Evolutionary conservation across 2,888 invertebrate genomes (phyloP).

Genomic region (Dione juno): DNA sequence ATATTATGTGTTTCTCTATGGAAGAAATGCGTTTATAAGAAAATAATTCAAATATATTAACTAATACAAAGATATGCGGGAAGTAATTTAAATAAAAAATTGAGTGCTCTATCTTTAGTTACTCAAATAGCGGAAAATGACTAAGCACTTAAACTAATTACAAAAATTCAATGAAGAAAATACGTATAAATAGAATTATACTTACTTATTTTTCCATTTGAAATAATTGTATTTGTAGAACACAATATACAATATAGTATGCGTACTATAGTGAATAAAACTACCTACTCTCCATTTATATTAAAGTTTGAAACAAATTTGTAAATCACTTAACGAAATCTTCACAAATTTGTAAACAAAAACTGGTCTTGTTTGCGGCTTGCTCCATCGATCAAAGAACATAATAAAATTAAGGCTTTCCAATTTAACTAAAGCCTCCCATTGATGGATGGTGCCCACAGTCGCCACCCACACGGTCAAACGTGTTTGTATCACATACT

Average conservation of each 20-base stretch:
- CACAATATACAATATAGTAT: too few relatives aligned
- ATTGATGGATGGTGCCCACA: slow-evolving; percentile 48
- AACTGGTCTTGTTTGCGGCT: slow-evolving; percentile 28
- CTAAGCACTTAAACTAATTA: not conserved
- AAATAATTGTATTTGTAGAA: too few relatives aligned
- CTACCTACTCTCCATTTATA: not conserved
- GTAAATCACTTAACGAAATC: slow-evolving; percentile 40
- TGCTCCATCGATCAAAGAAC: slow-evolving; percentile 50
- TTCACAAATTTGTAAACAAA: slow-evolving; percentile 18
- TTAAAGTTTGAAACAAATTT: slow-evolving; percentile 30
- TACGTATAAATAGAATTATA: too few relatives aligned
- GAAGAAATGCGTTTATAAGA: too few relatives aligned
- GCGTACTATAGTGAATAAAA: not conserved
- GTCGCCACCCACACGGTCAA: not conserved
- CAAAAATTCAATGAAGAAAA: too few relatives aligned
- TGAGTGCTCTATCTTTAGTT: too few relatives aligned
- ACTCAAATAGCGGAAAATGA: not conserved
- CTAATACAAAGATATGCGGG: too few relatives aligned
- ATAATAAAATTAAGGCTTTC: slow-evolving; percentile 52
- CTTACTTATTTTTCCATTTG: too few relatives aligned
- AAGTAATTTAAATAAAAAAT: too few relatives aligned
- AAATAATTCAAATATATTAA: too few relatives aligned
- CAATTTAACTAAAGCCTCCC: slow-evolving; percentile 50
- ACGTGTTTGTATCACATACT: not conserved
- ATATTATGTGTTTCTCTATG: too few relatives aligned